These are phyloP conservation scores for Drosophila basisetae DNA, from an alignment of 2,888 invertebrate genomes.

Conservation along the genomic window DNA sequence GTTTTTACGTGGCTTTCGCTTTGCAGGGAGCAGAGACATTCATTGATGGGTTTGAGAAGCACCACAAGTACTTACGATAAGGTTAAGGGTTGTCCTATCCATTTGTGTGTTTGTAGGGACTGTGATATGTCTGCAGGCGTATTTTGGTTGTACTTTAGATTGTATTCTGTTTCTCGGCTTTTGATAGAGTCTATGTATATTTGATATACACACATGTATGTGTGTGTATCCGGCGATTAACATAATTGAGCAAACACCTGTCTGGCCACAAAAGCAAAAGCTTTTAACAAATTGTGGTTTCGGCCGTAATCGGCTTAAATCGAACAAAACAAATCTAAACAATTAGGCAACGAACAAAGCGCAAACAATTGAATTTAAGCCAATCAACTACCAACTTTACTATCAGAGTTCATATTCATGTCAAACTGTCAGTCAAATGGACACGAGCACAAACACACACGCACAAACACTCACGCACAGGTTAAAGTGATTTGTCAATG, in stretches of 20 bases:
- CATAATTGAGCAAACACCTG: constrained; percentile 69
- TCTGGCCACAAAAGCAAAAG: constrained; percentile 39
- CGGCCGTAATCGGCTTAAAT: constrained; percentile 73
- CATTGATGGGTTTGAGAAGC: constrained; percentile 52
- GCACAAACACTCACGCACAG: not conserved
- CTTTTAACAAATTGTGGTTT: constrained; percentile 75
- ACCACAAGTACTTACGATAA: constrained; percentile 50
- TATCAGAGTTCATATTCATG: constrained; percentile 15
- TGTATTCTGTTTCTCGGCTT: constrained; percentile 9
- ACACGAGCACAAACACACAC: not conserved
- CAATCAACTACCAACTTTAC: constrained; percentile 35
- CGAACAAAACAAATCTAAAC: constrained; percentile 66
- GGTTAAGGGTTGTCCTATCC: constrained; percentile 43
- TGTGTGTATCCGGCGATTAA: constrained; percentile 51
- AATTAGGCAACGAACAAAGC: constrained; percentile 58
- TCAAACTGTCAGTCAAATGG: constrained; percentile 20
- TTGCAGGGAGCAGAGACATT: constrained; percentile 10
- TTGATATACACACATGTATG: constrained; percentile 5
- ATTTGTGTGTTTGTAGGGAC: constrained; percentile 7
- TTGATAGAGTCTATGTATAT: constrained; percentile 3
- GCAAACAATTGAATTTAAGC: constrained; percentile 45
- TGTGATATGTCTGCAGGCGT: constrained; percentile 30
- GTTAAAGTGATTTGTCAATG: constrained; percentile 5
- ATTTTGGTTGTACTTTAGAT: constrained; percentile 32
- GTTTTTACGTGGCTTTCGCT: constrained; percentile 48